Conservation (phyloP, 2,113 vertebrate species). For the Planiliza haematocheilus region DNA sequence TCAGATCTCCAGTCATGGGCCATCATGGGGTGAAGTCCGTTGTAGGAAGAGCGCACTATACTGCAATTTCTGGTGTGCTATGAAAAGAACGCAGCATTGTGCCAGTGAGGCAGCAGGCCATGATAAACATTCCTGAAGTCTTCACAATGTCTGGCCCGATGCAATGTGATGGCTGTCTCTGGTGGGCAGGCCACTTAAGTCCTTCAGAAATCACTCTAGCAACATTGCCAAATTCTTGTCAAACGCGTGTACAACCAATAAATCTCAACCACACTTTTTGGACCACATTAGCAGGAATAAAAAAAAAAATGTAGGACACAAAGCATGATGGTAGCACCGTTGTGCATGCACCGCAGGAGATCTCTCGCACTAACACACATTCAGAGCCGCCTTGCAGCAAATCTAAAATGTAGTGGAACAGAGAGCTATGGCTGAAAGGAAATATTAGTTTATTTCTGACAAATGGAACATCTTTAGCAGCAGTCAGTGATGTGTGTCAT, state of each 20-base stretch:
- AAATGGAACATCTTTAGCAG: slow-evolving; percentile 72
- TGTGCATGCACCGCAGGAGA: slow-evolving; percentile 77
- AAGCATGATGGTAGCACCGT: slow-evolving; percentile 74
- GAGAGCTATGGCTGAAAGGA: slow-evolving; percentile 56
- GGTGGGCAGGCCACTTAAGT: slow-evolving; percentile 76
- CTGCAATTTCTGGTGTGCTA: background rate
- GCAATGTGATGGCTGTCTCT: slow-evolving; percentile 78
- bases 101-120: slow-evolving; percentile 33
- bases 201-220: slow-evolving; percentile 80
- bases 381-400: slow-evolving; percentile 57
- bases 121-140: slow-evolving; percentile 84
- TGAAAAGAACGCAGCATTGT: slow-evolving; percentile 8
- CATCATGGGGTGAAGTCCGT: background rate
- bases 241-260: slow-evolving; percentile 78
- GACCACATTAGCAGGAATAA: slow-evolving; percentile 37
- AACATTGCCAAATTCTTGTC: slow-evolving; percentile 85
- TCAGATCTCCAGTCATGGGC: background rate
- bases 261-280: slow-evolving; percentile 53
- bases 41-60: background rate
- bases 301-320: slow-evolving; percentile 58
- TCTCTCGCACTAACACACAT: slow-evolving; percentile 29
- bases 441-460: slow-evolving; percentile 73
- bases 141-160: slow-evolving; percentile 70
- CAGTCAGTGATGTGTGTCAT: slow-evolving; percentile 66
- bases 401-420: slow-evolving; percentile 51